phyloP scores from a whole-genome alignment of 2,113 vertebrate genomes.

The Python bivittatus region DNA sequence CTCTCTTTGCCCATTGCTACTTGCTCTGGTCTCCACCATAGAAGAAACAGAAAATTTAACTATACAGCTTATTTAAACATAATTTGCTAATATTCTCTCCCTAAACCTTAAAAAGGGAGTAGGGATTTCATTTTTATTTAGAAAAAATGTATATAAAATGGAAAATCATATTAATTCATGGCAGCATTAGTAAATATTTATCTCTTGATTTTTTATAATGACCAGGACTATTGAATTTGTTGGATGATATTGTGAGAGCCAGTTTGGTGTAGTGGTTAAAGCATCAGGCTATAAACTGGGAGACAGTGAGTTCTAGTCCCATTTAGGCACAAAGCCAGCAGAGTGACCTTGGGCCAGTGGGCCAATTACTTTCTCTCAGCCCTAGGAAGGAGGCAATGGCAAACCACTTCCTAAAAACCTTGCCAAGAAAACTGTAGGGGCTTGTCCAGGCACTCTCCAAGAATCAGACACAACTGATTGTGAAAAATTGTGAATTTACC shows the following conservation, averaged over 20 bases:
- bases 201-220: background rate
- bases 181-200: background rate
- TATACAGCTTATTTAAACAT: background rate
- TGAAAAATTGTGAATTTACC: too few species aligned
- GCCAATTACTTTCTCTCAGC: too few species aligned
- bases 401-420: too few species aligned
- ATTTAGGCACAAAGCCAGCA: too few species aligned
- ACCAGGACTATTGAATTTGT: background rate
- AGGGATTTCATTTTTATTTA: background rate
- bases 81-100: background rate
- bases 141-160: background rate
- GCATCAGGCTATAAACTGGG: too few species aligned
- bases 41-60: background rate
- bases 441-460: too few species aligned
- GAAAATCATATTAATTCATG: background rate
- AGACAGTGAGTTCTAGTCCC: too few species aligned
- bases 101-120: background rate
- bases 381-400: too few species aligned
- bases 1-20: background rate
- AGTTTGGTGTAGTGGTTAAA: too few species aligned
- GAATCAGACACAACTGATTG: too few species aligned
- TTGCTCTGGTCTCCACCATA: background rate
- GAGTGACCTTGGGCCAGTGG: too few species aligned
- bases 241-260: background rate
- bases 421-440: too few species aligned